Evolutionary conservation across 1,140 invertebrate species (phyloP), one percentile per base, ranked within the genome.

Genomic region (Drosophila dunni): DNA sequence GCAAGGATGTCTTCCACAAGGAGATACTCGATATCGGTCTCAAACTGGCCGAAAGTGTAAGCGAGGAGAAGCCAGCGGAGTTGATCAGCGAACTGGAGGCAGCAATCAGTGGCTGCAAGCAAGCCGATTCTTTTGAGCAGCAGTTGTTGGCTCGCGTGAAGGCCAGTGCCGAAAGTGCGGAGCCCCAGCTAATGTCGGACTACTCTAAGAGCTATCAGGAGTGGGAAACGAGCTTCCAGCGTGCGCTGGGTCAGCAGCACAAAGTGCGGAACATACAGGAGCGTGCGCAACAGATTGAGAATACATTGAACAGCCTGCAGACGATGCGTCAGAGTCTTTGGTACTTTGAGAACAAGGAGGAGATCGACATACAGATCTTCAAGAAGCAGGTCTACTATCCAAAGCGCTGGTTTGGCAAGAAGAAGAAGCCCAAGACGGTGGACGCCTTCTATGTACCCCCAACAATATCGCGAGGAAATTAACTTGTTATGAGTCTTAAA

Each of bases 271-370:
- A 73, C 8, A 33, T 66, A 13, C 11, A 46, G 1, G 34, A 60
- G 6, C 93, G 94, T 58, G 90, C 95, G 20, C 79, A 94, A 57
- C 92, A 94, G 54, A 94, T 97, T 53, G 86, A 95, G 74, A 81
- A 93, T 38, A 94, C 95, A 15, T 94, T 96, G 79, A 92, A 94
- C 51, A 91, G 94, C 5, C 82, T 97, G 38, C 51, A 93, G 45
- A 76, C 93, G n/a, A 93, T 93, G 81, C 96, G 96, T 83, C 94
- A 94, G 78, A 93, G 95, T 63, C 92, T 97, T 34, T 97, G 96
- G 93, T 97, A 96, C 93, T 97, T 97, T 92, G 95, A 97, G 53
- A 95, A 96, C 80, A 94, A 96, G 88, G 95, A 96, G 50, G 84
- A 95, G 79, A 94, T 97, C 63, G 96, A 97, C 85, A 91, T 97